Evolutionary conservation across 2,888 invertebrate species (phyloP).

Genomic region (Perizoma affinitatum): DNA sequence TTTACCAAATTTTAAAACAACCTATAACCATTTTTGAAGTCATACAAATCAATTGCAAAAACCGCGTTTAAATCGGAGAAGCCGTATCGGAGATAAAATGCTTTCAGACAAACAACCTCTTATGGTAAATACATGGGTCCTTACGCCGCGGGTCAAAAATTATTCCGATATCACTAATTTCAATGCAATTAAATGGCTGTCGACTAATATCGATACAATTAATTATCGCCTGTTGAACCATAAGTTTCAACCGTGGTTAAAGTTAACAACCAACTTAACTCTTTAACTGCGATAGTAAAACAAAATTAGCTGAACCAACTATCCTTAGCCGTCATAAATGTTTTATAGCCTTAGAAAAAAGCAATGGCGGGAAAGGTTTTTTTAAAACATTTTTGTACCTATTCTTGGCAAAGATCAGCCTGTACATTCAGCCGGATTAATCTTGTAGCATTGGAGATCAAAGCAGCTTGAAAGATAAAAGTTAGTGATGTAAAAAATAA

Average conservation of each 20-base stretch:
- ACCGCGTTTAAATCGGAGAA: too few relatives aligned
- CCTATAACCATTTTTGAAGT: too few relatives aligned
- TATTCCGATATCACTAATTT: too few relatives aligned
- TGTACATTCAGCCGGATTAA: constrained; percentile 21
- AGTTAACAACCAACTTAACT: constrained; percentile 36
- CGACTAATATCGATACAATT: constrained; percentile 15
- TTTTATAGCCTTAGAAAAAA: constrained; percentile 18
- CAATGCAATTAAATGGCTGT: too few relatives aligned
- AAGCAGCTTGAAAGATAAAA: constrained; percentile 32
- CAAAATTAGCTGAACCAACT: constrained; percentile 40
- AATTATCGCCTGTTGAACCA: constrained; percentile 34
- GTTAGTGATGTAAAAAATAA: constrained; percentile 23
- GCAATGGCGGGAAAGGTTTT: constrained; percentile 4
- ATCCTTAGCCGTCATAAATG: constrained; percentile 28
- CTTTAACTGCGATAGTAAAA: constrained; percentile 39
- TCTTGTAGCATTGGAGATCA: constrained; percentile 34
- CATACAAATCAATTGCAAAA: too few relatives aligned
- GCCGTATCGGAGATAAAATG: too few relatives aligned
- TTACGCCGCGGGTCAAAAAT: too few relatives aligned
- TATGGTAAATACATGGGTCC: too few relatives aligned
- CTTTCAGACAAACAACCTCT: too few relatives aligned
- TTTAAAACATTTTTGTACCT: background rate
- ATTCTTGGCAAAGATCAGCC: constrained; percentile 7
- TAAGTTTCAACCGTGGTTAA: constrained; percentile 37
- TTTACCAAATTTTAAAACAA: too few relatives aligned